A percentile compares a stretch with the other conserved stretches of the same genome.
Evolutionary conservation across 2,888 invertebrate species (phyloP).

Genomic region (Melikaiella ostensackeni): DNA sequence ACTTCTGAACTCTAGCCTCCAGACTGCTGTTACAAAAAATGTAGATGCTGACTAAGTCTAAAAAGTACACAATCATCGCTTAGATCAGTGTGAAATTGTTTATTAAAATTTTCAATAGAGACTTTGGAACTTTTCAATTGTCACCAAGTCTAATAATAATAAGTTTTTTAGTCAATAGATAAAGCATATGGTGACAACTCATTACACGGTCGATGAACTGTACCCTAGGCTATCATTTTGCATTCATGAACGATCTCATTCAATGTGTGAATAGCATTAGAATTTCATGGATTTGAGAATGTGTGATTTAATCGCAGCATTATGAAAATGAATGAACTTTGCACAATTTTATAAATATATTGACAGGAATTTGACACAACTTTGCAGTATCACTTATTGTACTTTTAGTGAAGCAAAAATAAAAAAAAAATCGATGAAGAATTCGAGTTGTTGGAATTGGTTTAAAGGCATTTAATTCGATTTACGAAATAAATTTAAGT

Average conservation of each 20-base stretch:
- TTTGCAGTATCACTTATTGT: too few species aligned
- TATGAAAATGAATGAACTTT: background rate
- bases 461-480: background rate
- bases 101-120: slow-evolving; percentile 6
- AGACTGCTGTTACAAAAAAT: background rate
- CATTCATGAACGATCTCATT: slow-evolving; percentile 13
- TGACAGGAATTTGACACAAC: too few species aligned
- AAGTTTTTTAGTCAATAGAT: slow-evolving; percentile 16
- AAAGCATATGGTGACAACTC: slow-evolving; percentile 18
- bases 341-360: too few species aligned
- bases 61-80: background rate
- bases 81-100: slow-evolving; percentile 25
- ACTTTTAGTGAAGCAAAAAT: too few species aligned
- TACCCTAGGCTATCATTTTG: slow-evolving; percentile 9
- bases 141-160: slow-evolving; percentile 11
- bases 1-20: slow-evolving; percentile 9
- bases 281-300: background rate
- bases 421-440: too few species aligned
- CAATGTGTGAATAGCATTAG: background rate
- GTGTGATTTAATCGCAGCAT: background rate
- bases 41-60: background rate
- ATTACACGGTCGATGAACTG: slow-evolving; percentile 29
- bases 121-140: slow-evolving; percentile 26
- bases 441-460: background rate
- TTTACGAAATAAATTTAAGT: background rate